A percentile compares a stretch with the other conserved stretches of the same genome.
Conservation (phyloP, 2,888 invertebrate genomes). For the Abscondita cerata region DNA sequence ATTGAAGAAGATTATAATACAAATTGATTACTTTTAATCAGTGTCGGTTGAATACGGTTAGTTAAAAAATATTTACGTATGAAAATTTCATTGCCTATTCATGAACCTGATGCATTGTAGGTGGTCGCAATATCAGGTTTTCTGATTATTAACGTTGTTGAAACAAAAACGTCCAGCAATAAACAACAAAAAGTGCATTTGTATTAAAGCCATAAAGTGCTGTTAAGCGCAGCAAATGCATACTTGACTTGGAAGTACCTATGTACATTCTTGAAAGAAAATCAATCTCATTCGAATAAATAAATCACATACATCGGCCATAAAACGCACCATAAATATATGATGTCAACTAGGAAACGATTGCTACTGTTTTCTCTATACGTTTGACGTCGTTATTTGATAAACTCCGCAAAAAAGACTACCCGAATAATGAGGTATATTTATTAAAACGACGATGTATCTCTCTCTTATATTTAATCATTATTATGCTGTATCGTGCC, state of each 20-base stretch:
- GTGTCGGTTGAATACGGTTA: slow-evolving; percentile 6
- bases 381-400: slow-evolving; percentile 1
- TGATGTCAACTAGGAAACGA: slow-evolving; percentile 48
- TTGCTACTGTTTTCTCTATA: slow-evolving; percentile 29
- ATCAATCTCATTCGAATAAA: slow-evolving; percentile 48
- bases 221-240: slow-evolving; percentile 37
- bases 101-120: slow-evolving; percentile 37
- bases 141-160: slow-evolving; percentile 35
- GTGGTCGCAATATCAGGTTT: slow-evolving; percentile 40
- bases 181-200: slow-evolving; percentile 41
- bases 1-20: not conserved
- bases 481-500: not conserved
- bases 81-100: slow-evolving; percentile 31
- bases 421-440: slow-evolving; percentile 4
- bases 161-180: slow-evolving; percentile 40
- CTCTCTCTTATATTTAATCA: slow-evolving; percentile 1
- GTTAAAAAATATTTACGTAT: slow-evolving; percentile 24
- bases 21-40: slow-evolving; percentile 5
- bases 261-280: slow-evolving; percentile 42
- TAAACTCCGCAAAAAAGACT: not conserved
- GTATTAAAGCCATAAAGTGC: slow-evolving; percentile 42
- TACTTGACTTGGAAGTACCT: slow-evolving; percentile 29
- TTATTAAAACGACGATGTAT: slow-evolving; percentile 5
- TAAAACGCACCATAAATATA: slow-evolving; percentile 48
- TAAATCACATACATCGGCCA: slow-evolving; percentile 45